Percentiles rank a stretch among this genome's conserved stretches.
phyloP scores from a whole-genome alignment of 2,888 invertebrate species.

The Hirudinaria manillensis region DNA sequence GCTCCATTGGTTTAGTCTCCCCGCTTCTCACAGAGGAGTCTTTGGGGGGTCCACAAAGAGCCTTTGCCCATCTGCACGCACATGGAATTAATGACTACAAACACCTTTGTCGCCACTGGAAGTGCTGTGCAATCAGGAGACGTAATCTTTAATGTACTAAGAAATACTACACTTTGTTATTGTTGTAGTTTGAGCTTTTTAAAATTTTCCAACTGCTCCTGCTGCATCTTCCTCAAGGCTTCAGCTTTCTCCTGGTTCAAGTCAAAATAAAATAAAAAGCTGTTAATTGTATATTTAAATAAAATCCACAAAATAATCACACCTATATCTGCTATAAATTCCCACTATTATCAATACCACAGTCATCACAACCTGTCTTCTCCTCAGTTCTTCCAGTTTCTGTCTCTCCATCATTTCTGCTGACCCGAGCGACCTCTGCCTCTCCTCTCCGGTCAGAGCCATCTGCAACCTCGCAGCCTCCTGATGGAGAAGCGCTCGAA shows the following conservation, averaged over 20 bases:
- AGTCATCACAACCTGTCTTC: conserved; percentile 18
- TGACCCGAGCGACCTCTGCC: not conserved
- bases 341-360: not conserved
- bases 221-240: conserved; percentile 1
- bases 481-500: conserved; percentile 3
- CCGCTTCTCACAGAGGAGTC: too few relatives aligned
- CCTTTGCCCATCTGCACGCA: too few relatives aligned
- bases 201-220: conserved; percentile 1
- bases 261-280: too few relatives aligned
- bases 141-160: too few relatives aligned
- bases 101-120: too few relatives aligned
- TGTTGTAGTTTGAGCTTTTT: conserved; percentile 7
- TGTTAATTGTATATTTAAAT: too few relatives aligned
- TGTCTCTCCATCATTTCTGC: conserved; percentile 17
- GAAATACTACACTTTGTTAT: too few relatives aligned
- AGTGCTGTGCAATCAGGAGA: too few relatives aligned
- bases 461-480: not conserved
- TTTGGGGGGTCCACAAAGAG: too few relatives aligned
- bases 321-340: not conserved
- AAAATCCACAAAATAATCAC: not conserved
- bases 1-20: too few relatives aligned
- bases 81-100: too few relatives aligned
- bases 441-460: not conserved
- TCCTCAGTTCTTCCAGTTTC: conserved; percentile 21
- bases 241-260: conserved; percentile 4